Evolutionary conservation across 2,113 vertebrate species (phyloP).

Genomic region (Mastomys coucha): DNA sequence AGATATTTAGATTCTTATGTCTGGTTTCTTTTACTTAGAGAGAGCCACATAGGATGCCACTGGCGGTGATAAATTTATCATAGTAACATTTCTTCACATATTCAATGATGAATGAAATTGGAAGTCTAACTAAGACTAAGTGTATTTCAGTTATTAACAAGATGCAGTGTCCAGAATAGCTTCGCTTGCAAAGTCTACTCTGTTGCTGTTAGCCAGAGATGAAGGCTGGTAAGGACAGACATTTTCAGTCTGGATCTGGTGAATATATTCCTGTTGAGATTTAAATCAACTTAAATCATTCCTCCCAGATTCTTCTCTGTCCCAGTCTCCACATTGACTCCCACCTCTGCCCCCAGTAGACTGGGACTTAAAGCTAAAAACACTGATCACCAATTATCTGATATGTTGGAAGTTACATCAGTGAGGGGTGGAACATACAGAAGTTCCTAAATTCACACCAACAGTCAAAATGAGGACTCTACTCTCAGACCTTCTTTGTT

Average conservation of each 20-base stretch:
- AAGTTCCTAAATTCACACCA: neutral
- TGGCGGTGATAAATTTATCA: neutral
- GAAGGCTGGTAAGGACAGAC: neutral
- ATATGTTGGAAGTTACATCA: neutral
- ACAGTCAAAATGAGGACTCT: neutral
- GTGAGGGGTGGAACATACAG: neutral
- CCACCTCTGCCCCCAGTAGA: neutral
- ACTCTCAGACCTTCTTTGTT: neutral
- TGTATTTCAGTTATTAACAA: neutral
- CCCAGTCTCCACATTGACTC: neutral
- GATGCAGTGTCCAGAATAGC: neutral
- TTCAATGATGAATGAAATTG: neutral
- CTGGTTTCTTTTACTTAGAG: conserved; percentile 5
- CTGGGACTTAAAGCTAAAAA: neutral
- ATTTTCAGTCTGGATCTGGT: neutral
- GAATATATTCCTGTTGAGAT: neutral
- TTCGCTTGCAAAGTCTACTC: neutral
- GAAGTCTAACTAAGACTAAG: neutral
- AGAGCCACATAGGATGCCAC: neutral
- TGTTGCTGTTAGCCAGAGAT: neutral
- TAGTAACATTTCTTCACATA: neutral
- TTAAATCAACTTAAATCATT: neutral
- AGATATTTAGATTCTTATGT: neutral
- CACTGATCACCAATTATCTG: neutral
- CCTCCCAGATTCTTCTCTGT: neutral